phyloP scores from a whole-genome alignment of 2,888 invertebrate species.

The Camptogramma bilineatum region DNA sequence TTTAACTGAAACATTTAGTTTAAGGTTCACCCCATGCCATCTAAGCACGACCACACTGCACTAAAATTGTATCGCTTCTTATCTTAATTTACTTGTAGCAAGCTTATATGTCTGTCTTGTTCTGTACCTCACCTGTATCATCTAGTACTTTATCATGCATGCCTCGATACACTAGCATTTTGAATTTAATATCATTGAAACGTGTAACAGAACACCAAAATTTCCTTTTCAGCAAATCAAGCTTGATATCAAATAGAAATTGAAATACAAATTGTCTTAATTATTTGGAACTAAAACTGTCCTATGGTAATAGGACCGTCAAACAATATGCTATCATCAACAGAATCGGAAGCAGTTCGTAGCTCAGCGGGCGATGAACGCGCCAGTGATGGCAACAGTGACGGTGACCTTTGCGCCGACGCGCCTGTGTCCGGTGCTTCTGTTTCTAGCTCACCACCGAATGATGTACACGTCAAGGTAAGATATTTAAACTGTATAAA shows the following conservation, averaged over 20 bases:
- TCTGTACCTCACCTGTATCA: conserved; percentile 47
- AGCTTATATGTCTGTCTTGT: conserved; percentile 73
- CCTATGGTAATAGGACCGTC: conserved; percentile 26
- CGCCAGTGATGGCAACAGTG: conserved; percentile 79
- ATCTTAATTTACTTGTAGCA: conserved; percentile 48
- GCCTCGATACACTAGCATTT: conserved; percentile 31
- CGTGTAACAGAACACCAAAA: conserved; percentile 12
- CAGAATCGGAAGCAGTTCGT: conserved; percentile 76
- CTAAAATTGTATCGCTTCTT: conserved; percentile 38
- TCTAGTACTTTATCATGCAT: conserved; percentile 37
- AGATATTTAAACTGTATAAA: conserved; percentile 9
- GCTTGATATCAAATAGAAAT: conserved; percentile 22
- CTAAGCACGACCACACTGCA: conserved; percentile 37
- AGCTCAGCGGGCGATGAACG: conserved; percentile 78
- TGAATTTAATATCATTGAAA: conserved; percentile 14
- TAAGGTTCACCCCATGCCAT: conserved; percentile 14
- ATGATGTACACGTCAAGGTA: conserved; percentile 78
- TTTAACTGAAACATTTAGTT: conserved; percentile 1
- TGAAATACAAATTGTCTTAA: conserved; percentile 10
- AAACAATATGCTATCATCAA: conserved; percentile 39
- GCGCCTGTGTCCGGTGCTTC: conserved; percentile 79
- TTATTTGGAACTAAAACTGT: conserved; percentile 16
- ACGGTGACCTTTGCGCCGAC: conserved; percentile 74
- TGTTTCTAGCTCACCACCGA: conserved; percentile 83
- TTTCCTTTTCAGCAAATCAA: conserved; percentile 31